Conservation (phyloP, 2,888 invertebrate species). For the Agrenia bidenticulata region DNA sequence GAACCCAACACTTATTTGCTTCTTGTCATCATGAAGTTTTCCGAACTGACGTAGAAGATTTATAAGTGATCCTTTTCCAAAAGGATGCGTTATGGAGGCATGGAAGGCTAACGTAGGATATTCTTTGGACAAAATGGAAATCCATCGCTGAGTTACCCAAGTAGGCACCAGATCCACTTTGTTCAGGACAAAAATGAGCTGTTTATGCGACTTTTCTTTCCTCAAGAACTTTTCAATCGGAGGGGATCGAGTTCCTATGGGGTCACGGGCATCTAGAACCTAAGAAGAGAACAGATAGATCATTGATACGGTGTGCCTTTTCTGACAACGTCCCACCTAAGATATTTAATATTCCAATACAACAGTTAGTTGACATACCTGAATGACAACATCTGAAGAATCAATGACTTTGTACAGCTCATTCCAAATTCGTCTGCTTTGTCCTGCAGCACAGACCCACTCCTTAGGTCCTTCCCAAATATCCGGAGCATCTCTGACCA, state of each 20-base stretch:
- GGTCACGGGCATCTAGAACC: constrained; percentile 95
- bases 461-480: constrained; percentile 79
- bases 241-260: constrained; percentile 90
- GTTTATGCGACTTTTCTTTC: constrained; percentile 95
- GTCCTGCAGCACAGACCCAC: constrained; percentile 93
- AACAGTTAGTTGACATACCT: too few species aligned
- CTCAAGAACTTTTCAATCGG: constrained; percentile 89
- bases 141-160: constrained; percentile 97
- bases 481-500: constrained; percentile 73
- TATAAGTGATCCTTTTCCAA: constrained; percentile 96
- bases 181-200: constrained; percentile 93
- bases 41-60: constrained; percentile 93
- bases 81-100: constrained; percentile 97
- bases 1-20: constrained; percentile 97
- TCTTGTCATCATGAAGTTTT: constrained; percentile 92
- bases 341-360: constrained; percentile 13
- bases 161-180: constrained; percentile 69
- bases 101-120: constrained; percentile 98
- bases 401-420: constrained; percentile 98
- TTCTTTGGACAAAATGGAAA: constrained; percentile 77
- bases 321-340: neutral
- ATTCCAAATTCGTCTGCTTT: constrained; percentile 97
- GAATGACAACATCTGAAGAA: constrained; percentile 94
- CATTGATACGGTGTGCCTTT: neutral
- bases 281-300: constrained; percentile 54